A percentile compares a stretch with the other conserved stretches of the same genome.
Conservation (phyloP, 1,140 invertebrate genomes). For the Ridgeia piscesae region DNA sequence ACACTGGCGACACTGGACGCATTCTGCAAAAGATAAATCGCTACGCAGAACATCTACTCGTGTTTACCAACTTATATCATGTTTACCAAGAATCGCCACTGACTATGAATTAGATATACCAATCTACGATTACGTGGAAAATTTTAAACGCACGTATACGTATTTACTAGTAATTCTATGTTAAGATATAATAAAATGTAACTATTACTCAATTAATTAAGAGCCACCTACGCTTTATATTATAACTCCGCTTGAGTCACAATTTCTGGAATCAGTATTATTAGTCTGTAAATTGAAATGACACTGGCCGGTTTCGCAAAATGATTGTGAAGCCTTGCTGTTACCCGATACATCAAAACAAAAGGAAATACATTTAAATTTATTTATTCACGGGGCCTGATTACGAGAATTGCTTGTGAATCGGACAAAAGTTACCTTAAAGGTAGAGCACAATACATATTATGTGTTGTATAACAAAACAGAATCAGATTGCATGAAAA, state of each 20-base stretch:
- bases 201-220: too few relatives aligned
- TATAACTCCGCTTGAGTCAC: not conserved
- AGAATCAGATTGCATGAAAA: too few relatives aligned
- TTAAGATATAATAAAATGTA: not conserved
- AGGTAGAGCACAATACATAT: too few relatives aligned
- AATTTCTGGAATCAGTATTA: not conserved
- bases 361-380: not conserved
- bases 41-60: not conserved
- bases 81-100: not conserved
- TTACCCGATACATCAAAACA: not conserved
- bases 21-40: too few relatives aligned
- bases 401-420: too few relatives aligned
- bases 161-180: not conserved
- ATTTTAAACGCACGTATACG: not conserved
- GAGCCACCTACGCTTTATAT: too few relatives aligned
- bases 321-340: not conserved
- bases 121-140: too few relatives aligned
- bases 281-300: not conserved
- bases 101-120: not conserved
- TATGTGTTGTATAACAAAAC: too few relatives aligned
- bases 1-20: too few relatives aligned
- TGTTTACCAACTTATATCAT: not conserved
- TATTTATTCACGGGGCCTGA: not conserved
- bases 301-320: not conserved
- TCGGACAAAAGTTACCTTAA: too few relatives aligned